Base-by-base conservation (phyloP, 2,113 vertebrate genomes). In the Opisthocomus hoazin region DNA sequence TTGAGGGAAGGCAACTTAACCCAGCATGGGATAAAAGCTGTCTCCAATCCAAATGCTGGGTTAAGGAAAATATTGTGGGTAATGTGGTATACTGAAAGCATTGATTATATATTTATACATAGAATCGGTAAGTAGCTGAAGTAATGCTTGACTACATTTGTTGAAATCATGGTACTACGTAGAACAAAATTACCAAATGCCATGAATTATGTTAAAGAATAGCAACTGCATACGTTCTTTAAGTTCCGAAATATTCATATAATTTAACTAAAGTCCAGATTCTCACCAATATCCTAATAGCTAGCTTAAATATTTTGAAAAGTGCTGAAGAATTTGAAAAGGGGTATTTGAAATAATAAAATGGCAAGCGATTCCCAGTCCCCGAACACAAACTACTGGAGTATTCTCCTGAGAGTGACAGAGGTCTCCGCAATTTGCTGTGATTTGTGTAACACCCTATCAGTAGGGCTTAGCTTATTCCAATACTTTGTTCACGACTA, bases 151-250 rank as follows among this genome's bases (percentile, higher is more conserved):
- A 30, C 18, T 22, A 24, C 5, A 18, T 77, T 63, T 68, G 46
- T 1, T n/a, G 12, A 93, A 89, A 50, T 32, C 7, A 26, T 27
- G 11, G 5, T 29, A 27, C 41, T 66, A 48, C 1, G 7, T 6
- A 32, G 21, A 24, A 73, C 57, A 15, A 15, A 9, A 30, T 0
- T 17, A 45, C 5, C 9, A 66, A 85, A 10, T 32, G 9, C 5
- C 54, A 83, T 43, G 8, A 58, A 66, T 41, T 80, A 68, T 3
- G 5, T 48, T 88, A 70, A 53, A 45, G 43, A 16, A 45, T 12
- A 45, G 43, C 43, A 50, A 68, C 20, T 41, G 50, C 0, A 0
- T 1, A 50, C 11, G 11, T 2, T 79, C 41, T 54, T 36, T 15
- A 69, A n/a, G 27, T 54, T 75, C 18, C 24, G 41, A 90, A 60